These are phyloP conservation scores for Oncorhynchus mykiss DNA, from an alignment of 2,113 vertebrate species.

Conservation along the genomic window DNA sequence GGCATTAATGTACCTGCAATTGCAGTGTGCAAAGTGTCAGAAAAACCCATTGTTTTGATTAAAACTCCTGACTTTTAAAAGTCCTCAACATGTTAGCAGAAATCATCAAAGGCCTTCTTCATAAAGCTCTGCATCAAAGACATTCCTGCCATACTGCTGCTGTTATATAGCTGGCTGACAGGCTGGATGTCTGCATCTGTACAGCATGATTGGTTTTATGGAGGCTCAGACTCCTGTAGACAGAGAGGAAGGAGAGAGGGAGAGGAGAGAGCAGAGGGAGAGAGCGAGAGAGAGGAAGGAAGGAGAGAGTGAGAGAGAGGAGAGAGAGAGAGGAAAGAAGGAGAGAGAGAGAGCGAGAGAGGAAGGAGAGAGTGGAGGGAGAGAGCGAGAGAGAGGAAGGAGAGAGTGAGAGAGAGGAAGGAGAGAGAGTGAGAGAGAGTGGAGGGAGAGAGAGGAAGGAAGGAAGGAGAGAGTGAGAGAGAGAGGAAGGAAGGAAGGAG, in stretches of 20 bases:
- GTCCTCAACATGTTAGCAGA: conserved; percentile 69
- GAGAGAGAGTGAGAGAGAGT: conserved; percentile 4
- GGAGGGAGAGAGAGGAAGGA: rapidly evolving
- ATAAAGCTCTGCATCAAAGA: conserved; percentile 69
- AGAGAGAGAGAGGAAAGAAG: too few species aligned
- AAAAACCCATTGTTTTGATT: conserved; percentile 54
- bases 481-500: background rate
- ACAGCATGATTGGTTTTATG: conserved; percentile 62
- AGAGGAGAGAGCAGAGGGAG: background rate
- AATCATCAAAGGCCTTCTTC: conserved; percentile 62
- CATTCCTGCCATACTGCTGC: conserved; percentile 65
- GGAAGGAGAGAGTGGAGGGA: too few species aligned
- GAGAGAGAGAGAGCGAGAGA: background rate
- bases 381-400: background rate
- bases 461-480: background rate
- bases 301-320: too few species aligned
- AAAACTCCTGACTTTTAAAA: conserved; percentile 38
- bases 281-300: too few species aligned
- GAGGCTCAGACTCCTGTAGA: conserved; percentile 40
- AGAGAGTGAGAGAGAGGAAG: background rate
- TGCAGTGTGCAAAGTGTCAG: background rate
- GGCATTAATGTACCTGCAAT: background rate
- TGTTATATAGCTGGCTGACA: conserved; percentile 49
- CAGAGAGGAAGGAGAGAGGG: conserved; percentile 25
- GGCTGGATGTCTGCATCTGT: conserved; percentile 62